phyloP scores from a whole-genome alignment of 2,888 invertebrate species.

The Clunio marinus region DNA sequence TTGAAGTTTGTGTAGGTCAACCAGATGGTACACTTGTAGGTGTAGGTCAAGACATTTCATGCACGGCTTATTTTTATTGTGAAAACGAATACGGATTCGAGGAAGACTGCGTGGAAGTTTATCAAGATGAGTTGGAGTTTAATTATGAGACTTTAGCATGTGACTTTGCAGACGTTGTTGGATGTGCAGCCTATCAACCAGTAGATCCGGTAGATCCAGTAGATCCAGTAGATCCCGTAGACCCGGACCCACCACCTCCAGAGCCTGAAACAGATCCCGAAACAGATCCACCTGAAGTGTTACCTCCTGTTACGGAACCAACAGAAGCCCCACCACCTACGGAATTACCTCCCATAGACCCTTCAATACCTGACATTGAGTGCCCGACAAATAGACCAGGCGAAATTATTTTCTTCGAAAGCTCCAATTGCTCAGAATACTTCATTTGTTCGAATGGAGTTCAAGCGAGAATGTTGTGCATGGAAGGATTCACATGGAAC shows the following conservation, averaged over 20 bases:
- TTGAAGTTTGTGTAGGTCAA: not conserved
- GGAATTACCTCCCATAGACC: not conserved
- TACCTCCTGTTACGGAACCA: not conserved
- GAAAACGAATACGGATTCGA: not conserved
- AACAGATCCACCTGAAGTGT: not conserved
- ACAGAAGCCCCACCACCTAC: not conserved
- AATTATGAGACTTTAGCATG: not conserved
- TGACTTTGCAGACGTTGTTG: not conserved
- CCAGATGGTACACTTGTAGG: not conserved
- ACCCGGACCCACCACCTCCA: too few relatives aligned
- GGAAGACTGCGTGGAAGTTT: constrained; percentile 6
- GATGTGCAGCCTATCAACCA: constrained; percentile 4
- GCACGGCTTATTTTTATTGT: constrained; percentile 7
- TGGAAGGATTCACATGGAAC: constrained; percentile 31
- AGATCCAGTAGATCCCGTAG: too few relatives aligned
- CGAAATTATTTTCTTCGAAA: constrained; percentile 28
- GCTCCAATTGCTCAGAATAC: constrained; percentile 28
- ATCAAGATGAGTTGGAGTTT: not conserved
- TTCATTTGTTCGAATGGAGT: constrained; percentile 28
- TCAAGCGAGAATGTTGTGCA: constrained; percentile 8
- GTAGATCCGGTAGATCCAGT: too few relatives aligned
- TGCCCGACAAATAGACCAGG: constrained; percentile 29
- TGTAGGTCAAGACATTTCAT: not conserved
- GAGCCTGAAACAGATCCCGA: constrained; percentile 7
- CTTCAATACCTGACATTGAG: not conserved